Evolutionary conservation across 2,113 vertebrate genomes (phyloP).

Genomic region (Callopanchax toddi): DNA sequence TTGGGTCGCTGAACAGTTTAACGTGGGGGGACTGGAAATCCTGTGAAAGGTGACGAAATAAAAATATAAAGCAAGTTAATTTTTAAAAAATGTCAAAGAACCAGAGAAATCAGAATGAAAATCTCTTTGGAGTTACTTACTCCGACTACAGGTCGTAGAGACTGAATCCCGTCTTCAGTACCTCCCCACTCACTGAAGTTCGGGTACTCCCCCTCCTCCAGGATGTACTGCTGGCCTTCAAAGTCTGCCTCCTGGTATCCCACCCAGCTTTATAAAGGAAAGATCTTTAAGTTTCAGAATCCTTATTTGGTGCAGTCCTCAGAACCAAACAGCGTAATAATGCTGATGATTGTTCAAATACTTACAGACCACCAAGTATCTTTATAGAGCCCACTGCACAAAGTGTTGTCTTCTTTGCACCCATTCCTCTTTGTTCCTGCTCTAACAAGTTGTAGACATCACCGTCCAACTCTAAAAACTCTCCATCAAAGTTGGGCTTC

Average conservation of each 20-base stretch:
- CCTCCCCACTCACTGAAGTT: constrained; percentile 92
- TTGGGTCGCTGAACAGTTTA: constrained; percentile 87
- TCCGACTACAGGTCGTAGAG: constrained; percentile 84
- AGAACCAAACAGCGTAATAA: neutral
- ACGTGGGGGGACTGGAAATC: constrained; percentile 87
- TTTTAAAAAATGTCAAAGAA: too few relatives aligned
- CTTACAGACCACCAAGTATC: constrained; percentile 92
- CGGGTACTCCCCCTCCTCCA: constrained; percentile 92
- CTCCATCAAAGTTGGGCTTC: constrained; percentile 90
- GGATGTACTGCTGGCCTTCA: constrained; percentile 90
- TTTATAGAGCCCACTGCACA: constrained; percentile 88
- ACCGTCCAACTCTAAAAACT: constrained; percentile 81
- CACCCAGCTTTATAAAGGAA: constrained; percentile 84
- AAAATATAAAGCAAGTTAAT: too few relatives aligned
- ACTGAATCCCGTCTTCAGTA: constrained; percentile 79
- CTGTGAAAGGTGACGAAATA: constrained; percentile 60
- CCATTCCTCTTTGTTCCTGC: constrained; percentile 2
- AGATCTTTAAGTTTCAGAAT: neutral
- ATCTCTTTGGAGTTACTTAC: constrained; percentile 77
- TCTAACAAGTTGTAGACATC: constrained; percentile 77
- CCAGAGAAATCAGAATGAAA: neutral
- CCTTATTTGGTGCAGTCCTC: neutral
- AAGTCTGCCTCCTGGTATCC: constrained; percentile 90
- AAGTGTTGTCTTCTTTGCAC: constrained; percentile 51
- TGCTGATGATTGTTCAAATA: constrained; percentile 8